phyloP scores from a whole-genome alignment of 2,888 invertebrate genomes.

The Lepidochitona cinerea region DNA sequence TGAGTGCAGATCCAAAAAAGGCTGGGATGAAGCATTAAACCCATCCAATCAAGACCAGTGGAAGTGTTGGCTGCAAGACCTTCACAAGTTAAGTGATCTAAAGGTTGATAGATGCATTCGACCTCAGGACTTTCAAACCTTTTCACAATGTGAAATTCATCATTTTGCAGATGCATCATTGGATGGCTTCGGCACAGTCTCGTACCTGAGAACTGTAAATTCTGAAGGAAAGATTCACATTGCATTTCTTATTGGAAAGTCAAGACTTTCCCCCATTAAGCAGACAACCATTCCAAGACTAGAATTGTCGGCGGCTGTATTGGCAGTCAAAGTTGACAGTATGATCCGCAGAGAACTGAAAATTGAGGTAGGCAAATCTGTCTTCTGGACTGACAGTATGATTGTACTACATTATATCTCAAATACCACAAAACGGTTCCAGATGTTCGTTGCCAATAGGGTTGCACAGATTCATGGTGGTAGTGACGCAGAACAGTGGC shows the following conservation, averaged over 20 bases:
- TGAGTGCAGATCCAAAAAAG: too few relatives aligned
- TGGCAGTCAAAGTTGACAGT: conserved; percentile 9
- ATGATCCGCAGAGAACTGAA: conserved; percentile 1
- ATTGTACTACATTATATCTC: conserved; percentile 11
- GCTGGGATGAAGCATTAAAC: too few relatives aligned
- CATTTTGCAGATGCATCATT: conserved; percentile 18
- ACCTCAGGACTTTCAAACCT: not conserved
- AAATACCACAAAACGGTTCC: conserved; percentile 10
- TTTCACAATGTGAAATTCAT: conserved; percentile 3
- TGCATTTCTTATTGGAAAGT: conserved; percentile 12
- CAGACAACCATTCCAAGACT: conserved; percentile 12
- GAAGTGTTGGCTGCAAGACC: too few relatives aligned
- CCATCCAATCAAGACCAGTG: too few relatives aligned
- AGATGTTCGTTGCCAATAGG: conserved; percentile 14
- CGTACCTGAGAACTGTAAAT: conserved; percentile 10
- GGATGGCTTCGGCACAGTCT: conserved; percentile 2
- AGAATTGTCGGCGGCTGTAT: conserved; percentile 10
- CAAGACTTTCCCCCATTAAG: conserved; percentile 9
- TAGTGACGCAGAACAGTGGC: conserved; percentile 5
- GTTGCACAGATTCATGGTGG: not conserved
- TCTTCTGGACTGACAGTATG: conserved; percentile 17
- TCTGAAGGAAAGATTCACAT: not conserved
- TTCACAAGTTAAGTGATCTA: not conserved
- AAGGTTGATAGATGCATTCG: not conserved
- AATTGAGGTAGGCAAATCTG: not conserved